These are phyloP conservation scores for Laterallus jamaicensis DNA, from an alignment of 2,113 vertebrate genomes.

Conservation along the genomic window DNA sequence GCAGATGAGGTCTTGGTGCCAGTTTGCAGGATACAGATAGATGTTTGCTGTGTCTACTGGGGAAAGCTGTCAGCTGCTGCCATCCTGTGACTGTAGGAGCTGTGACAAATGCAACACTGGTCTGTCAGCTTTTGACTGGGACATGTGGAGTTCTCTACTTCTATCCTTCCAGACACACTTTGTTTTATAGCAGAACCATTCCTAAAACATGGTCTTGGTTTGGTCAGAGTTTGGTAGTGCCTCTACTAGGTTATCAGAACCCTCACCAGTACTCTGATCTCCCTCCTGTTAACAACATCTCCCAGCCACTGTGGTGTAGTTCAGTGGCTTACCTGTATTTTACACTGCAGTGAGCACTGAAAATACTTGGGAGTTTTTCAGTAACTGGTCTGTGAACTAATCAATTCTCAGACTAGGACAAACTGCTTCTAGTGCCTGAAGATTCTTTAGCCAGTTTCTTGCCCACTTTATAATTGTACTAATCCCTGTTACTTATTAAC, in stretches of 20 bases:
- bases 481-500: neutral
- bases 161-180: neutral
- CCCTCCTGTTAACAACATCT: neutral
- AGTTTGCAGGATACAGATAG: neutral
- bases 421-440: neutral
- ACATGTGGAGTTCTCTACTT: neutral
- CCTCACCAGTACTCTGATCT: neutral
- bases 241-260: neutral
- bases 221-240: neutral
- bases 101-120: fast-evolving
- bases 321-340: neutral
- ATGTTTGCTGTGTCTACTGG: neutral
- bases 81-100: neutral
- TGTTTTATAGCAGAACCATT: neutral
- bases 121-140: neutral
- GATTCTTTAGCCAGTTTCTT: neutral
- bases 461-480: neutral
- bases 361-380: neutral
- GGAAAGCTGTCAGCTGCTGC: neutral
- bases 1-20: neutral
- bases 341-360: neutral
- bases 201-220: neutral
- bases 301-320: neutral
- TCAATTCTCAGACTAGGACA: too few relatives aligned
- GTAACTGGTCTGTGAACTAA: neutral